Base-by-base conservation (phyloP, 2,888 invertebrate species). In the Tenthredo scrophulariae region DNA sequence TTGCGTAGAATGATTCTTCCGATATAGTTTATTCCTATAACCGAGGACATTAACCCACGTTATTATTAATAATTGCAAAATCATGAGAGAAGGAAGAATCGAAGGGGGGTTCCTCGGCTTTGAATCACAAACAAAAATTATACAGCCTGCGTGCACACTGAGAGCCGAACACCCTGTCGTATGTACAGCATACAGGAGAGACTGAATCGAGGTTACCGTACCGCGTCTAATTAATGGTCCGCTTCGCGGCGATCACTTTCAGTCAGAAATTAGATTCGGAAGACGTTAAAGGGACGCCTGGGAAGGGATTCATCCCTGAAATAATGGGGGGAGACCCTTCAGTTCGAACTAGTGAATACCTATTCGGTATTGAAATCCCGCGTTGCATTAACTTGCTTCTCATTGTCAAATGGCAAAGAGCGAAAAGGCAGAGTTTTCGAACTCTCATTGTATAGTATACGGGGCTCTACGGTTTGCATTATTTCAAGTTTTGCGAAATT, bases 201-300 rank as follows among this genome's bases (percentile, higher is more conserved):
- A 67, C 65, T 65, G 83, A 70, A 70, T 83, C 67, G 37, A 46
- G 70, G 46, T 67, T 67, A 83, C 67, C 67, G 67, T 18, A 83
- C 70, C 83, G 83, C 15, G 83, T 67, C 83, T 83, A 67, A 83
- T 83, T 83, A 83, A 83, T 83, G 83, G 83, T 40, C 80, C 80
- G 40, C 50, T 67, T 50, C 67, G 46, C 67, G 50, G 83, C 67
- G 83, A 83, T 83, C 83, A 83, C 83, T 83, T 83, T 67, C 83
- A 83, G 83, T 67, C 83, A 70, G 83, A 83, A 83, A 83, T 83
- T 83, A 83, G 83, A 83, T 83, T 83, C 83, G 83, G 83, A 83
- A 65, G 50, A 70, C 50, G 29, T 18, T n/a, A 5, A 54, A 67
- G 29, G 43, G 70, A n/a, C 7, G 83, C 6, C 54, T 10, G 62